A percentile compares a stretch with the other conserved stretches of the same genome.
Conservation (phyloP, 2,888 invertebrate species). For the Psylliodes chrysocephalus region DNA sequence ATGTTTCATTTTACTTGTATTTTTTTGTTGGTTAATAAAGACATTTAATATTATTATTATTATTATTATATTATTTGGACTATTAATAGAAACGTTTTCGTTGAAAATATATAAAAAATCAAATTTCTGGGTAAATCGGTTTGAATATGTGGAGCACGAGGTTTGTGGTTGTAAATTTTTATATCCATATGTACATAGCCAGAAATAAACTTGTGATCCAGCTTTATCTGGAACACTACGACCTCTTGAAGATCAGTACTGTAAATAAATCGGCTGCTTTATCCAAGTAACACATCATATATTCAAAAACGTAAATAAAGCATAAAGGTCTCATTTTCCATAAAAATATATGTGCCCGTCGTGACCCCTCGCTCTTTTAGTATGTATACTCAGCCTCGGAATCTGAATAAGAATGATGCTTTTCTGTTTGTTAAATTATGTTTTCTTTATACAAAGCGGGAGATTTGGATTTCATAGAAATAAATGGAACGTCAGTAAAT, state of each 20-base stretch:
- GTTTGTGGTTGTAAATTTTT: slow-evolving; percentile 1
- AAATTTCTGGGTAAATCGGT: no score
- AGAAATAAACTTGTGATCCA: slow-evolving; percentile 27
- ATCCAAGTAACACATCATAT: slow-evolving; percentile 33
- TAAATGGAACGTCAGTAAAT: slow-evolving; percentile 51
- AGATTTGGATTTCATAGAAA: slow-evolving; percentile 44
- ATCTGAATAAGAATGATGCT: slow-evolving; percentile 38
- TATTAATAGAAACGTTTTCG: no score
- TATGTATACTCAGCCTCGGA: slow-evolving; percentile 25
- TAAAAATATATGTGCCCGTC: slow-evolving; percentile 29
- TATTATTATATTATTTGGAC: no score
- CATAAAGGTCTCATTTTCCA: slow-evolving; percentile 33
- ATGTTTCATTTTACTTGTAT: no score
- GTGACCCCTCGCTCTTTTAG: slow-evolving; percentile 29
- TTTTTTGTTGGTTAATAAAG: no score
- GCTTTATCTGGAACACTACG: slow-evolving; percentile 29
- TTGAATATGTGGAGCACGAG: background rate
- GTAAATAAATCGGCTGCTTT: slow-evolving; percentile 31
- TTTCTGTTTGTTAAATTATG: slow-evolving; percentile 38
- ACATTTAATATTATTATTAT: no score
- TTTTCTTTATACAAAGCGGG: slow-evolving; percentile 31
- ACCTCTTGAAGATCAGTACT: slow-evolving; percentile 23
- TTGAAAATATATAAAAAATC: no score
- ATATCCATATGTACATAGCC: slow-evolving; percentile 18
- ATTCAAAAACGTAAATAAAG: slow-evolving; percentile 33